Base-by-base conservation (phyloP, 2,888 invertebrate species). In the Electrophaes corylata region DNA sequence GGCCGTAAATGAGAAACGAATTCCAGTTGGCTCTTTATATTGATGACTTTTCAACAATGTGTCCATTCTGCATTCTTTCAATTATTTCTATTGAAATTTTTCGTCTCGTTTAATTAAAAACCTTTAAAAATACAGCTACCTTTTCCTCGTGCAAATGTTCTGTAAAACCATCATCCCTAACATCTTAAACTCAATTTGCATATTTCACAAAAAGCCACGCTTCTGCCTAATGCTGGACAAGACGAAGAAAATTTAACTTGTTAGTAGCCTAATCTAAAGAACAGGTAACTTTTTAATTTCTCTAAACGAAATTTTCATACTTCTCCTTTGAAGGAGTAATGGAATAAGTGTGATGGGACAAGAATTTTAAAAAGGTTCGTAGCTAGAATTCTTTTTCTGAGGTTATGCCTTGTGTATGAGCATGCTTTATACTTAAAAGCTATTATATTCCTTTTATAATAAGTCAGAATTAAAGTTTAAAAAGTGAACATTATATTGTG, bases 211-310 rank as follows among this genome's bases (percentile, higher is more conserved):
- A 72, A 57, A 75, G 77, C 71, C 75, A 74, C 68, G 68, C 71
- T 73, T 75, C 64, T 64, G 69, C 70, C 73, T 74, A 76, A 78
- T 75, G 70, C 72, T 68, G 79, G 80, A 79, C 82, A 69, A 77
- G 77, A 72, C 70, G 79, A 76, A 80, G 75, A 75, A 83, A 83
- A 81, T 88, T 83, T 78, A 84, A 83, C 84, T 88, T 84, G 79
- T 87, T 84, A 86, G 76, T 77, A 77, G 76, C 76, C 81, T 84
- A 83, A 81, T 83, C 75, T 83, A 73, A 58, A 78, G 79, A 76
- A 76, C 82, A 88, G 85, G 86, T 87, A 89, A 88, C 84, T 88
- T 89, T 83, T 85, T 87, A 88, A 89, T 86, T 67, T 83, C 74
- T 65, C 75, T 77, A 84, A 87, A 83, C 79, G 75, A 79, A 88